A percentile compares a stretch with the other conserved stretches of the same genome.
Conservation (phyloP, 2,888 invertebrate species). For the Nomada ruficornis region DNA sequence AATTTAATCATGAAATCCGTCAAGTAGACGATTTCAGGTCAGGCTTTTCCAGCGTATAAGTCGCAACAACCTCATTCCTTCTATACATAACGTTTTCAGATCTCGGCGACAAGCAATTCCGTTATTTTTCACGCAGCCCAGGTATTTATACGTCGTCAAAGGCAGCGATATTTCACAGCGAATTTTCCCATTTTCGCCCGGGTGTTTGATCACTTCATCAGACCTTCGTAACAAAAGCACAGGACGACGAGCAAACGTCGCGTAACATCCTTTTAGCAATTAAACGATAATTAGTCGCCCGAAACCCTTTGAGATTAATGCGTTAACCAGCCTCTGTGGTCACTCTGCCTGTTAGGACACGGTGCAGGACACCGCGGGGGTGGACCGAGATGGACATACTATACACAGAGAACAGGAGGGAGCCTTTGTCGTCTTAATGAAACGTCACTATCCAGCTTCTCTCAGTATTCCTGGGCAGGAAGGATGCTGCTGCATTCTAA, state of each 20-base stretch:
- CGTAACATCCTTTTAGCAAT: conserved; percentile 52
- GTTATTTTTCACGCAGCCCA: not conserved
- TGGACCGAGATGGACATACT: conserved; percentile 18
- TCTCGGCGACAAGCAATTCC: not conserved
- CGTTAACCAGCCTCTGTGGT: conserved; percentile 37
- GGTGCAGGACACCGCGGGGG: conserved; percentile 20
- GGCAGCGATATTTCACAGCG: conserved; percentile 1
- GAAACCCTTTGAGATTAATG: conserved; percentile 60
- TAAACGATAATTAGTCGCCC: conserved; percentile 61
- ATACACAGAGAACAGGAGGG: conserved; percentile 21
- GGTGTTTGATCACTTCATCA: conserved; percentile 21
- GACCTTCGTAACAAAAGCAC: not conserved
- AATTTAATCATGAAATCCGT: not conserved
- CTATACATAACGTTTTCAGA: conserved; percentile 12
- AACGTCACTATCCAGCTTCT: conserved; percentile 69
- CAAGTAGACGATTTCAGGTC: not conserved
- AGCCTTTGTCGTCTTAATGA: conserved; percentile 73
- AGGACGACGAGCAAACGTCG: conserved; percentile 25
- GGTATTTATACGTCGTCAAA: conserved; percentile 4
- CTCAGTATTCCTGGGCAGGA: conserved; percentile 52
- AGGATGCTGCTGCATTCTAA: conserved; percentile 58
- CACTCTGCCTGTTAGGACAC: conserved; percentile 44
- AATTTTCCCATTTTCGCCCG: too few species aligned
- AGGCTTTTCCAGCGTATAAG: not conserved
- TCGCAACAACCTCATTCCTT: not conserved